Evolutionary conservation across 2,888 invertebrate species (phyloP), one percentile per base, ranked within the genome.

Genomic region (Sussaba pulchella): DNA sequence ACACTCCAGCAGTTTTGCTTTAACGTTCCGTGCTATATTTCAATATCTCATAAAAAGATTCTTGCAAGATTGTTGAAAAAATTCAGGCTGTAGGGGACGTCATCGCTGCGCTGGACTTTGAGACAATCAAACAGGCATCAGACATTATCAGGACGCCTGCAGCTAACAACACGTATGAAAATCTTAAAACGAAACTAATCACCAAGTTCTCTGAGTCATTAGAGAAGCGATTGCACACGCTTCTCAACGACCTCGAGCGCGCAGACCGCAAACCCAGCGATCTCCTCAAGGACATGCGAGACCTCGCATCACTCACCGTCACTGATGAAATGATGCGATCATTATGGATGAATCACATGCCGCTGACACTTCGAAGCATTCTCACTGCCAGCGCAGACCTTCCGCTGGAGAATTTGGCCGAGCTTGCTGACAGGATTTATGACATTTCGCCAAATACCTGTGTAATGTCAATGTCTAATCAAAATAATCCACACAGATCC

Each of bases 291-390:
- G 21, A 50, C 10, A 50, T 50, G 50, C 17, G 50, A 50, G 19
- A 17, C 1, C 19, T 50, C 9, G 21, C 50, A 50, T 19, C 19
- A 19, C 19, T 8, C 19, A 50, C 19, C 50, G 50, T 50, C 50
- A 21, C 50, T 9, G 50, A 50, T 19, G 19, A 9, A 19, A 2
- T 50, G 50, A 17, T 50, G 19, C 50, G 21, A 19, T 50, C 50
- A 10, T 21, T 50, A 10, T 50, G 50, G 50, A 50, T 50, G 50
- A 50, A 50, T 10, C 50, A 50, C 21, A 50, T 50, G 21, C 21
- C 50, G 9, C 8, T 21, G 17, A 50, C 50, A 10, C 50, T 50
- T 10, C 50, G 10, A 19, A 50, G 50, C 21, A 21, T 50, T 50
- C 50, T 50, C 19, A 19, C 50, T 21, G 10, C 10, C 5, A 50